phyloP scores from a whole-genome alignment of 1,140 invertebrate genomes.

The Panulirus ornatus region DNA sequence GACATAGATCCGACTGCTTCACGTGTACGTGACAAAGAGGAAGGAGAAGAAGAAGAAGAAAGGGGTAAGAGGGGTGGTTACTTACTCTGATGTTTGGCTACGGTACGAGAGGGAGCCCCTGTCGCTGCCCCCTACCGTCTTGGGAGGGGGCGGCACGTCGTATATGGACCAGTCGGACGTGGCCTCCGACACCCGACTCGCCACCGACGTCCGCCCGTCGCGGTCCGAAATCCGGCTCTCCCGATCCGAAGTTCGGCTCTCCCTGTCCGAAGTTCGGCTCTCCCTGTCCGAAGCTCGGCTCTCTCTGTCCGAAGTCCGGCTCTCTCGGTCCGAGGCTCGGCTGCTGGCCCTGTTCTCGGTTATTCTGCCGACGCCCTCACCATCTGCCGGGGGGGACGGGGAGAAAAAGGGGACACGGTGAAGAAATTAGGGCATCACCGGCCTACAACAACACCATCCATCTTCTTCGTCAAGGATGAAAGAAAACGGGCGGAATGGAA shows the following conservation, averaged over 20 bases:
- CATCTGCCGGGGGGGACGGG: constrained; percentile 10
- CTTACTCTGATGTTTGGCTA: constrained; percentile 68
- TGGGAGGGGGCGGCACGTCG: constrained; percentile 73
- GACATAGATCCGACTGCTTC: background rate
- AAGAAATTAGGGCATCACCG: no score
- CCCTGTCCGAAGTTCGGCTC: constrained; percentile 70
- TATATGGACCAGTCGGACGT: constrained; percentile 73
- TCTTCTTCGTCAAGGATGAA: no score
- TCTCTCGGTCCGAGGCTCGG: constrained; percentile 62
- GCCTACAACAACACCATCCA: no score
- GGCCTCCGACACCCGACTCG: constrained; percentile 68
- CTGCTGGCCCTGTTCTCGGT: constrained; percentile 57
- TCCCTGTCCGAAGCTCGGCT: constrained; percentile 58
- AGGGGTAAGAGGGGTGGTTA: constrained; percentile 7
- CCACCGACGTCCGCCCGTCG: constrained; percentile 67
- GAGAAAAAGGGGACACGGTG: background rate
- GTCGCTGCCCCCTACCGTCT: constrained; percentile 46
- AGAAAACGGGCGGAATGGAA: no score
- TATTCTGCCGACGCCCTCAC: constrained; percentile 48
- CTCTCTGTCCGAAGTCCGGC: constrained; percentile 60
- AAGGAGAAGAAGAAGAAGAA: background rate
- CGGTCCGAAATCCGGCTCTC: constrained; percentile 73
- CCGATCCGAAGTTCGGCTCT: constrained; percentile 65
- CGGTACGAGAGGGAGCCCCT: constrained; percentile 58
- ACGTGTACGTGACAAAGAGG: background rate